Evolutionary conservation across 2,113 vertebrate species (phyloP).

Genomic region (Scytalopus superciliaris): DNA sequence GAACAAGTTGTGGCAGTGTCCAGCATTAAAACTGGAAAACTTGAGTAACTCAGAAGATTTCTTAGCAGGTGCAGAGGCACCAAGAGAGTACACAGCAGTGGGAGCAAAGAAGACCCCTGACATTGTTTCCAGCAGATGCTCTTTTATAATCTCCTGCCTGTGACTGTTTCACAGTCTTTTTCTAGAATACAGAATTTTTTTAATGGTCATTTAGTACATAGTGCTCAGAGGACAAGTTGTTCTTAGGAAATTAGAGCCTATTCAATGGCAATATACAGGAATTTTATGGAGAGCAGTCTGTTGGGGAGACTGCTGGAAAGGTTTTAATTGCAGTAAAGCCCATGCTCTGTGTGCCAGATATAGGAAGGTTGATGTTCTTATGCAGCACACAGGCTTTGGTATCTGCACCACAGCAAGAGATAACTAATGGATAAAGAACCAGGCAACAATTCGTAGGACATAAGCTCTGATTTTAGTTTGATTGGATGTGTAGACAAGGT

Average conservation of each 20-base stretch:
- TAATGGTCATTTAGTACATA: not conserved
- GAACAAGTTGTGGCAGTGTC: not conserved
- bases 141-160: not conserved
- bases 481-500: rapidly evolving
- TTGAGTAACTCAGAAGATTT: not conserved
- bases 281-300: not conserved
- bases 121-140: not conserved
- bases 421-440: not conserved
- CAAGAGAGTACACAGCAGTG: not conserved
- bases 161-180: not conserved
- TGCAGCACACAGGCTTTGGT: not conserved
- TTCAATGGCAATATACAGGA: not conserved
- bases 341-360: rapidly evolving
- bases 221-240: not conserved
- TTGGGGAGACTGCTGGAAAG: not conserved
- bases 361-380: not conserved
- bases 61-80: not conserved
- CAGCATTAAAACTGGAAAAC: not conserved
- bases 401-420: not conserved
- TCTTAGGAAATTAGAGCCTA: rapidly evolving
- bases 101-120: not conserved
- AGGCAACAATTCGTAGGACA: not conserved
- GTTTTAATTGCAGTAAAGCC: not conserved
- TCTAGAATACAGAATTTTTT: not conserved
- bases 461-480: not conserved